Percentiles rank a stretch among this genome's conserved stretches.
Evolutionary conservation across 2,113 vertebrate genomes (phyloP).

Genomic region (Halcyon malimbica): DNA sequence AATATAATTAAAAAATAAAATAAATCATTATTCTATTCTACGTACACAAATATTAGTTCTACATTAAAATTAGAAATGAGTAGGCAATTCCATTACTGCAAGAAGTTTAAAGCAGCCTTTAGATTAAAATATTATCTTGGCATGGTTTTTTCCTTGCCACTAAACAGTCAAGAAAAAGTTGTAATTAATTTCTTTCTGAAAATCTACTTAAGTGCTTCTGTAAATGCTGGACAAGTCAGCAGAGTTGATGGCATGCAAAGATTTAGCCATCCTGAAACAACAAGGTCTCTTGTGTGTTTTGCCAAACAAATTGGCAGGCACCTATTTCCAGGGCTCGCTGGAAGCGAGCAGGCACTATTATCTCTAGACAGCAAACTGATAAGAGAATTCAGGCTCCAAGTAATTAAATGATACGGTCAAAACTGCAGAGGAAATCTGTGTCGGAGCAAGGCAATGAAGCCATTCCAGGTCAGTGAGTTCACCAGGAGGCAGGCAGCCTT

Average conservation of each 20-base stretch:
- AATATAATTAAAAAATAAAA: too few relatives aligned
- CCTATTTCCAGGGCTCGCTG: neutral
- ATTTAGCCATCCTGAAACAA: neutral
- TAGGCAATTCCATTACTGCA: neutral
- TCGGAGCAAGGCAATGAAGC: constrained; percentile 13
- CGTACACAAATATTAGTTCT: neutral
- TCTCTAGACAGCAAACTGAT: neutral
- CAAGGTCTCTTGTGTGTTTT: neutral
- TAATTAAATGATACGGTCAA: neutral
- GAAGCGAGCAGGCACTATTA: neutral
- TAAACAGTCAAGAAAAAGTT: neutral
- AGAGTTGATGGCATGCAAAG: neutral
- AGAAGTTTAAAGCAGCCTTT: neutral
- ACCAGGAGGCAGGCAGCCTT: neutral
- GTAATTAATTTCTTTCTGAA: neutral
- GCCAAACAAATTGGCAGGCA: neutral
- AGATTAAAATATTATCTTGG: neutral
- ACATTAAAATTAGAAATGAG: neutral
- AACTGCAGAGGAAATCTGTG: constrained; percentile 6
- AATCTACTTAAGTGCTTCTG: neutral
- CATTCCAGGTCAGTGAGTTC: neutral
- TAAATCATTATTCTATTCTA: neutral
- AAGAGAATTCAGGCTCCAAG: neutral
- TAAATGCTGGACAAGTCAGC: neutral
- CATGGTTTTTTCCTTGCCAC: neutral